phyloP scores from a whole-genome alignment of 2,113 vertebrate genomes.

The Mesitornis unicolor region DNA sequence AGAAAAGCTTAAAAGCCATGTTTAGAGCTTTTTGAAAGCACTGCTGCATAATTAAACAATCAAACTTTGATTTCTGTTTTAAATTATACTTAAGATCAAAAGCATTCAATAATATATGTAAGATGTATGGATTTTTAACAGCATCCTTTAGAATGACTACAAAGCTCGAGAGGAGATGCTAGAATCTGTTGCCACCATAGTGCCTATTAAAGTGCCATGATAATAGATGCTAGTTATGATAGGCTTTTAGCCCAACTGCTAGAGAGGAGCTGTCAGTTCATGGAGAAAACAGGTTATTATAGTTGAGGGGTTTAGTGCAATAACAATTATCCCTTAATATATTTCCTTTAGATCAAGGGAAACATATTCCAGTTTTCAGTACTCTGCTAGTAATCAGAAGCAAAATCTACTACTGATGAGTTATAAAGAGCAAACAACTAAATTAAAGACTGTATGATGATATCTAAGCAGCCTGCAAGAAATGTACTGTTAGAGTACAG shows the following conservation, averaged over 20 bases:
- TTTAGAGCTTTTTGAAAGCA: neutral
- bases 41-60: neutral
- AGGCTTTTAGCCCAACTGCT: neutral
- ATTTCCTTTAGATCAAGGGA: neutral
- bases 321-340: neutral
- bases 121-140: neutral
- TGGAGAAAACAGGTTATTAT: neutral
- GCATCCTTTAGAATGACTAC: neutral
- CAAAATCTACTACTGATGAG: neutral
- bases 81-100: neutral
- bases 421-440: neutral
- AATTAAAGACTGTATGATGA: neutral
- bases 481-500: neutral
- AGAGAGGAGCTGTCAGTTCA: neutral
- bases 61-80: neutral
- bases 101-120: neutral
- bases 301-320: neutral
- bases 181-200: neutral
- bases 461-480: neutral
- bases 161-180: neutral
- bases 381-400: neutral
- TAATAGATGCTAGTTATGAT: neutral
- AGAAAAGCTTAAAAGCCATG: neutral
- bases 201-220: neutral
- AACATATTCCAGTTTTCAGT: neutral